phyloP scores from a whole-genome alignment of 2,113 vertebrate genomes.

The Pedetes capensis region DNA sequence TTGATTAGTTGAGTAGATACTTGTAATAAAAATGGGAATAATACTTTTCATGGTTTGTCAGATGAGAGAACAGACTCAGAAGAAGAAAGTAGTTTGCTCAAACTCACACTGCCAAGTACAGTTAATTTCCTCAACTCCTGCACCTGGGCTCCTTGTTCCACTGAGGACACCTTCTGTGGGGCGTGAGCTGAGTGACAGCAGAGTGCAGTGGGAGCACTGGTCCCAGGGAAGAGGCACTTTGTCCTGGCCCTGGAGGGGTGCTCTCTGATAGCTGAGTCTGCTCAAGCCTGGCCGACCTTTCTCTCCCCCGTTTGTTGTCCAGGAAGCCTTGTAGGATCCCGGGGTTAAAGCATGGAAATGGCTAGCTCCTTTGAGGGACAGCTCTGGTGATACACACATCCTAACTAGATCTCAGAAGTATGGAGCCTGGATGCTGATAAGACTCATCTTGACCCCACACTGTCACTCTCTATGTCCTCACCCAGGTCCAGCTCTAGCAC shows the following conservation, averaged over 20 bases:
- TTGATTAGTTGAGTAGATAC: neutral
- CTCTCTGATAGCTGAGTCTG: neutral
- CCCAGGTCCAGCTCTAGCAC: neutral
- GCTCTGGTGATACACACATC: neutral
- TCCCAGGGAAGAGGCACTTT: neutral
- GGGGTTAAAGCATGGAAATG: neutral
- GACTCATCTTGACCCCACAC: too few species aligned
- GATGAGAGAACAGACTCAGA: neutral
- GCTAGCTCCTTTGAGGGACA: neutral
- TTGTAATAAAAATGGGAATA: neutral
- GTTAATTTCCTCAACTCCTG: neutral
- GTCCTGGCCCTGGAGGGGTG: neutral
- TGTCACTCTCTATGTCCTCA: neutral
- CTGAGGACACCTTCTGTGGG: neutral
- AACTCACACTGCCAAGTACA: neutral
- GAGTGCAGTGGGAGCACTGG: neutral
- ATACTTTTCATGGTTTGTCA: neutral
- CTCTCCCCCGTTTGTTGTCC: neutral
- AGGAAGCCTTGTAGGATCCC: neutral
- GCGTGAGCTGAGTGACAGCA: neutral
- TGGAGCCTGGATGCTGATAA: neutral
- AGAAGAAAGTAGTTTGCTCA: neutral
- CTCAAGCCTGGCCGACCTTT: neutral
- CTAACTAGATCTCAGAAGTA: neutral
- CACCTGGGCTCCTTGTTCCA: neutral